Percentiles rank a stretch among this genome's conserved stretches.
Conservation (phyloP, 2,888 invertebrate genomes). For the Anodontia alba region DNA sequence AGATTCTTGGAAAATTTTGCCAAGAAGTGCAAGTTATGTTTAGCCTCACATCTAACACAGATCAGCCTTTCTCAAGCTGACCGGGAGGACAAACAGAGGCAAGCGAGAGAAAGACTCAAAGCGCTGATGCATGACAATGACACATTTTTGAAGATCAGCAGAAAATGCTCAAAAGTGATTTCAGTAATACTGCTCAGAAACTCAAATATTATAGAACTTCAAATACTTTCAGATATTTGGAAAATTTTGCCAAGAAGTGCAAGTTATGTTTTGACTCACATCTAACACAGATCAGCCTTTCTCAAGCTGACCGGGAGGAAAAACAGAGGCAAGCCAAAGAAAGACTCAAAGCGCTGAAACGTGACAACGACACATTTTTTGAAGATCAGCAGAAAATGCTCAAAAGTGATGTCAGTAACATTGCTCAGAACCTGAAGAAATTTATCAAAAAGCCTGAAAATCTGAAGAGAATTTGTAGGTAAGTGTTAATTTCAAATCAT, state of each 20-base stretch:
- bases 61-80: slow-evolving; percentile 31
- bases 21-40: slow-evolving; percentile 32
- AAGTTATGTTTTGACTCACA: slow-evolving; percentile 41
- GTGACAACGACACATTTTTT: slow-evolving; percentile 54
- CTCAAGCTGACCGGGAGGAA: slow-evolving; percentile 28
- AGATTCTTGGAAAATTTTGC: slow-evolving; percentile 44
- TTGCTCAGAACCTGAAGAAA: slow-evolving; percentile 48
- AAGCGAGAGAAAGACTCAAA: slow-evolving; percentile 31
- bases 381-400: slow-evolving; percentile 51
- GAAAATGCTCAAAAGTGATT: slow-evolving; percentile 29
- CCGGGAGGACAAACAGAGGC: slow-evolving; percentile 24
- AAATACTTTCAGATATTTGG: slow-evolving; percentile 42
- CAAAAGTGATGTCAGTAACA: slow-evolving; percentile 32
- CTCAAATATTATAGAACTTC: too few species aligned
- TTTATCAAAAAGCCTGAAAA: slow-evolving; percentile 38
- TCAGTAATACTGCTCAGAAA: slow-evolving; percentile 46
- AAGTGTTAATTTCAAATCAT: neutral
- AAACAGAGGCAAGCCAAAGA: slow-evolving; percentile 25
- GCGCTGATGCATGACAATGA: slow-evolving; percentile 35
- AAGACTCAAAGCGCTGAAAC: slow-evolving; percentile 37
- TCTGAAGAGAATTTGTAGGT: slow-evolving; percentile 47
- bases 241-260: slow-evolving; percentile 39
- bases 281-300: slow-evolving; percentile 30
- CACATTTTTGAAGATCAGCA: slow-evolving; percentile 58
- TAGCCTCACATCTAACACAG: slow-evolving; percentile 40